Percentiles rank a stretch among this genome's conserved stretches.
Evolutionary conservation across 2,888 invertebrate species (phyloP).

Genomic region (Buathra laborator): DNA sequence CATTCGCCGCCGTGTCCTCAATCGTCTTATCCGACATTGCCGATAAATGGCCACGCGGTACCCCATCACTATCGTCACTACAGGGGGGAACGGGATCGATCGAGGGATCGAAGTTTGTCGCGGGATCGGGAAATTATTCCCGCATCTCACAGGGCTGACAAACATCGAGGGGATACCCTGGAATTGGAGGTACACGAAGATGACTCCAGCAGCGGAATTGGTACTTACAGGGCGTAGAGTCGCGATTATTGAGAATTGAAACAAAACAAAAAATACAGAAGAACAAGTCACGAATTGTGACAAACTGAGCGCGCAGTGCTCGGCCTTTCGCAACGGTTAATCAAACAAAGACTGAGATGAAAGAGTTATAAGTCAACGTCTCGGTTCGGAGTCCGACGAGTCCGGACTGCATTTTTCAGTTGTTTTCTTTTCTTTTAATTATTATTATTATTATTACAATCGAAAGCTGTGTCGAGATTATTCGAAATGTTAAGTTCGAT

Average conservation of each 20-base stretch:
- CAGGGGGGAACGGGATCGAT: slow-evolving; percentile 73
- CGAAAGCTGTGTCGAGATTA: slow-evolving; percentile 14
- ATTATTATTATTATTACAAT: background rate
- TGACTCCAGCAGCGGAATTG: slow-evolving; percentile 59
- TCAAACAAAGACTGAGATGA: slow-evolving; percentile 50
- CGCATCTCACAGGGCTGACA: slow-evolving; percentile 55
- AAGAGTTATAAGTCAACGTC: background rate
- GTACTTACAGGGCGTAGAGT: slow-evolving; percentile 71
- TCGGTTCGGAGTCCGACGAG: background rate
- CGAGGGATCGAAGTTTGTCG: slow-evolving; percentile 64
- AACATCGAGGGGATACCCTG: slow-evolving; percentile 52
- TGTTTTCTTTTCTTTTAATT: slow-evolving; percentile 15
- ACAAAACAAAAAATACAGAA: background rate
- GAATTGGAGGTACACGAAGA: slow-evolving; percentile 69
- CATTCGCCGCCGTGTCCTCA: slow-evolving; percentile 73
- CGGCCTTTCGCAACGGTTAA: slow-evolving; percentile 35
- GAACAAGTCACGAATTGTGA: background rate
- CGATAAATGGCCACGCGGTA: slow-evolving; percentile 80
- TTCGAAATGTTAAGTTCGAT: slow-evolving; percentile 64
- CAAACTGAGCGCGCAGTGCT: background rate
- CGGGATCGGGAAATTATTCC: slow-evolving; percentile 65
- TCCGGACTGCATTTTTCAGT: slow-evolving; percentile 14
- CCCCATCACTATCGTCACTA: slow-evolving; percentile 81
- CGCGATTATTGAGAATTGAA: background rate
- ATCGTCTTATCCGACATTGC: slow-evolving; percentile 81